Percentiles rank a stretch among this genome's conserved stretches.
Evolutionary conservation across 2,113 vertebrate genomes (phyloP).

Genomic region (Trematomus loennbergii): DNA sequence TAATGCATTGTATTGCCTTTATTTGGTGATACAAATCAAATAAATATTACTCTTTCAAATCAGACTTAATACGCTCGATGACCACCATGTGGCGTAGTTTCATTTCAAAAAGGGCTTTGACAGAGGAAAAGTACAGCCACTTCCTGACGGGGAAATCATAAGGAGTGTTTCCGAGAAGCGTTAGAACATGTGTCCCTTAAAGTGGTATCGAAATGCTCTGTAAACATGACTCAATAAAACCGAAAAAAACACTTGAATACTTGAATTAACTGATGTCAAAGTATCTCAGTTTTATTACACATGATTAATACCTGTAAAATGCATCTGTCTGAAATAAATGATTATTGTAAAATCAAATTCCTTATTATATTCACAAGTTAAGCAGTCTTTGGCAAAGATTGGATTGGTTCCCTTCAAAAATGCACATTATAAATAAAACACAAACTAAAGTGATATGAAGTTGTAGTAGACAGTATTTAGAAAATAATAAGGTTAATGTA

Average conservation of each 20-base stretch:
- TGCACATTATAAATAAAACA: no score
- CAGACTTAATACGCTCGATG: neutral
- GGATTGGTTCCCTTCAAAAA: no score
- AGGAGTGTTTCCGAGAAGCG: constrained; percentile 58
- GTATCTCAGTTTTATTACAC: neutral
- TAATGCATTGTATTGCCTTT: no score
- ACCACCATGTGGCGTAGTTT: constrained; percentile 49
- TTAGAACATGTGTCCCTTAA: constrained; percentile 30
- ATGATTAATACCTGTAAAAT: no score
- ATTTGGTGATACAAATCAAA: neutral
- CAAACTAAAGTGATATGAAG: no score
- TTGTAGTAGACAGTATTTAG: no score
- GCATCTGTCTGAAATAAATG: neutral
- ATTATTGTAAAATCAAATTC: neutral
- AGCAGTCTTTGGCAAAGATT: no score
- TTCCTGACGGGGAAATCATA: constrained; percentile 33
- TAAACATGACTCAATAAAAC: neutral
- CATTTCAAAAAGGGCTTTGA: neutral
- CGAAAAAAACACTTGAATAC: neutral
- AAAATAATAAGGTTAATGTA: no score
- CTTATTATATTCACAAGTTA: no score
- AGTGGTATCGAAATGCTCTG: neutral
- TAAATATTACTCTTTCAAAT: neutral
- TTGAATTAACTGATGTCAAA: neutral
- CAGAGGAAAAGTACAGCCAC: constrained; percentile 61